Evolutionary conservation across 2,113 vertebrate genomes (phyloP).

Genomic region (Pelusios castaneus): DNA sequence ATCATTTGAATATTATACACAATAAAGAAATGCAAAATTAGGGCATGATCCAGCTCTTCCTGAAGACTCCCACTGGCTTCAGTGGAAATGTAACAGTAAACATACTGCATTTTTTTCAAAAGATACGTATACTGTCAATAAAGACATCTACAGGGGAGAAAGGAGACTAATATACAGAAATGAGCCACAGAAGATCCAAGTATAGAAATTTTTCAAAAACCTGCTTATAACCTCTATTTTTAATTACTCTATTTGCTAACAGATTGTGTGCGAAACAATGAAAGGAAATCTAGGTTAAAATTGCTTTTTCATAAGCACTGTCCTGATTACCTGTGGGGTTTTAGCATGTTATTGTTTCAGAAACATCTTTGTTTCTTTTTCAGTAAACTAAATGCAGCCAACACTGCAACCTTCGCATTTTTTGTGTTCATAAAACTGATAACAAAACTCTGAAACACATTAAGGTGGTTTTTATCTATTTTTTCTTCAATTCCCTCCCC

Average conservation of each 20-base stretch:
- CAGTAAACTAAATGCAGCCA: not conserved
- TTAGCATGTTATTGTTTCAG: not conserved
- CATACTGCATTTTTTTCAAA: not conserved
- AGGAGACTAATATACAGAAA: constrained; percentile 29
- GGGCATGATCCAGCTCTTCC: not conserved
- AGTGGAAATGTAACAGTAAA: not conserved
- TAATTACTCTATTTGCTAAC: constrained; percentile 8
- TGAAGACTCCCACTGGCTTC: constrained; percentile 17
- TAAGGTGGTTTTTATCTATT: not conserved
- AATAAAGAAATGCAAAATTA: constrained; percentile 1
- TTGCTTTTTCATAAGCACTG: not conserved
- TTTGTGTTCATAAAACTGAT: not conserved
- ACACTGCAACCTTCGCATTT: not conserved
- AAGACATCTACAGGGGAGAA: not conserved
- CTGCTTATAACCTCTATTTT: constrained; percentile 7
- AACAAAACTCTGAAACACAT: constrained; percentile 3
- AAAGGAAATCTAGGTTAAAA: constrained; percentile 30
- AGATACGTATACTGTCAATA: not conserved
- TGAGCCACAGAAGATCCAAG: constrained; percentile 4
- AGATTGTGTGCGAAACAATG: constrained; percentile 16
- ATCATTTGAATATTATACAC: not conserved
- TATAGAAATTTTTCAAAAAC: not conserved
- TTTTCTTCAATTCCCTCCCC: not conserved
- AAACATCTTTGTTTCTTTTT: not conserved
- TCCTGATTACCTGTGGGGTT: constrained; percentile 24